Conservation (phyloP, 1,140 invertebrate species). For the Aphis gossypii region DNA sequence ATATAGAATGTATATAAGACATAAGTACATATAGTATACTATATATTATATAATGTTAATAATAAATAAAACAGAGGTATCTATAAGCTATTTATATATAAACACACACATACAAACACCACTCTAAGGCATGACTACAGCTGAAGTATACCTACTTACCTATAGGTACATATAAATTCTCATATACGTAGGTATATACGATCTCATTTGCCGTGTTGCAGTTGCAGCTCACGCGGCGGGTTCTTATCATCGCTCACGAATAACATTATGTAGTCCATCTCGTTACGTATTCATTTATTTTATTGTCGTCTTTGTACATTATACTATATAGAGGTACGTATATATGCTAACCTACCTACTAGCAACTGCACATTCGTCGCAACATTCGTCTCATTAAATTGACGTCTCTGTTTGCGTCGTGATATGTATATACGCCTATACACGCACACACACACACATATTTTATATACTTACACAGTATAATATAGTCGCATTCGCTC, state of each 20-base stretch:
- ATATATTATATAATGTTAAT: neutral
- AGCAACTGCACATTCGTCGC: neutral
- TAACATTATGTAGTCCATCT: neutral
- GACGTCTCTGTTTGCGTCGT: slow-evolving; percentile 46
- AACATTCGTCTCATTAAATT: slow-evolving; percentile 48
- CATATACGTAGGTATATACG: neutral
- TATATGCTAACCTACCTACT: neutral
- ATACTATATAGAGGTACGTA: neutral
- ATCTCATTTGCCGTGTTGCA: neutral
- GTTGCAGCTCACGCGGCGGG: neutral
- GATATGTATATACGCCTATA: neutral
- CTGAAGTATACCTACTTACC: neutral
- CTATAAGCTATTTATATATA: neutral
- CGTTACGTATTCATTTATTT: slow-evolving; percentile 56
- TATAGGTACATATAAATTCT: neutral
- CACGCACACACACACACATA: neutral
- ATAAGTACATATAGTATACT: neutral
- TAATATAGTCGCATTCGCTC: neutral
- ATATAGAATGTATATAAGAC: neutral
- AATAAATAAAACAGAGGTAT: neutral
- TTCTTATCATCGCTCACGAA: slow-evolving; percentile 42
- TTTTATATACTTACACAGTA: slow-evolving; percentile 1
- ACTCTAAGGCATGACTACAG: neutral
- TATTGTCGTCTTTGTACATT: slow-evolving; percentile 31
- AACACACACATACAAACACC: neutral